These are phyloP conservation scores for Scomber scombrus DNA, from an alignment of 2,113 vertebrate genomes.

Conservation along the genomic window DNA sequence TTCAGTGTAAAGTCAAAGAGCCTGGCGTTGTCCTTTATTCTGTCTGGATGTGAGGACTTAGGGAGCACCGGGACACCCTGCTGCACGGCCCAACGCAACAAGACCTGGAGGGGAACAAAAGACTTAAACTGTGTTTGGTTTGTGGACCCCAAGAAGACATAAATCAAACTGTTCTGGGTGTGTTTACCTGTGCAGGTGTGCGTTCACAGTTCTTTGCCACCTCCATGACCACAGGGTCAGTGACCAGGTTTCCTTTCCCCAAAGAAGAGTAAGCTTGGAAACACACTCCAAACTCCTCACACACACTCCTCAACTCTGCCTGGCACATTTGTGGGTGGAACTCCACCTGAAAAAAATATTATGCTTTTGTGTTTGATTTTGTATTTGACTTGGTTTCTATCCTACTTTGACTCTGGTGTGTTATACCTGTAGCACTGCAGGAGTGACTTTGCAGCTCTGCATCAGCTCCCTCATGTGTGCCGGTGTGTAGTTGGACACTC, in stretches of 20 bases:
- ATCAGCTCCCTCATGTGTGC: constrained; percentile 84
- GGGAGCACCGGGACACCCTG: constrained; percentile 86
- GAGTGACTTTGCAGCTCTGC: constrained; percentile 77
- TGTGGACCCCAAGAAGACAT: background rate
- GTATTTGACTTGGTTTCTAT: background rate
- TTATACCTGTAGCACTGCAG: constrained; percentile 81
- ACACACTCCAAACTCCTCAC: constrained; percentile 80
- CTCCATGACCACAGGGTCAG: constrained; percentile 74
- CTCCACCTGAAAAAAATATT: constrained; percentile 81
- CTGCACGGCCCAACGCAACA: constrained; percentile 88
- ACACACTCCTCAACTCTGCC: constrained; percentile 80
- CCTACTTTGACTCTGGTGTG: background rate
- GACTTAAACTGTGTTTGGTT: background rate
- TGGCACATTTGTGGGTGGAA: constrained; percentile 87
- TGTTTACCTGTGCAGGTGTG: constrained; percentile 83
- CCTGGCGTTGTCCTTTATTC: constrained; percentile 79
- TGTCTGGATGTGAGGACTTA: constrained; percentile 82
- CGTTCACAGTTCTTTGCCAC: constrained; percentile 75
- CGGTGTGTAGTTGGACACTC: constrained; percentile 89
- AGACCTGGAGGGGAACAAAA: constrained; percentile 57
- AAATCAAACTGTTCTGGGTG: background rate
- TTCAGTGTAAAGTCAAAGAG: constrained; percentile 86
- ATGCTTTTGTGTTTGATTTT: background rate
- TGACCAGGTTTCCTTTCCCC: constrained; percentile 82
- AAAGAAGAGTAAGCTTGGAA: constrained; percentile 89